Evolutionary conservation across 2,888 invertebrate species (phyloP).

Genomic region (Eupithecia tripunctaria): DNA sequence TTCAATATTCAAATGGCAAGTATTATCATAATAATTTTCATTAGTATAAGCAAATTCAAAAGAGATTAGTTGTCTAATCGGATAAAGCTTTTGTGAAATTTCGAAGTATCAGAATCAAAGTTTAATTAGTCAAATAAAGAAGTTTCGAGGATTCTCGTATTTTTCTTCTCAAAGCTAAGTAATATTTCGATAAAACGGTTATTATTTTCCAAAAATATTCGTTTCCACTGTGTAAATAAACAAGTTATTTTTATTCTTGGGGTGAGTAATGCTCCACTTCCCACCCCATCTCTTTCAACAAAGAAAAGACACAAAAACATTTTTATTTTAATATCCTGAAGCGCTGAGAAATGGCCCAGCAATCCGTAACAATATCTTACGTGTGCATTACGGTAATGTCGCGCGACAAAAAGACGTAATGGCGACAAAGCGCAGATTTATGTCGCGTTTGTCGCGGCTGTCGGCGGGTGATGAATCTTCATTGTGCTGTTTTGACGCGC

Average conservation of each 20-base stretch:
- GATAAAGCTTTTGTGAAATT: background rate
- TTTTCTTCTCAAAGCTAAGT: background rate
- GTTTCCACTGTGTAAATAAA: constrained; percentile 12
- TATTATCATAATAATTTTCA: background rate
- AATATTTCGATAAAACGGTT: background rate
- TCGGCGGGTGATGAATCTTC: constrained; percentile 28
- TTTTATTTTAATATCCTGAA: constrained; percentile 38
- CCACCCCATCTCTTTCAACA: constrained; percentile 38
- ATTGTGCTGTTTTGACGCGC: constrained; percentile 26
- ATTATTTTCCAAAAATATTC: background rate
- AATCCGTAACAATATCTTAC: constrained; percentile 62
- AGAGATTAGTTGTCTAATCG: background rate
- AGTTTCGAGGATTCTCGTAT: background rate
- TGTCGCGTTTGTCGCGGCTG: constrained; percentile 40
- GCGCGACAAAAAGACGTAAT: constrained; percentile 62
- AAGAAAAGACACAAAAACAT: constrained; percentile 35
- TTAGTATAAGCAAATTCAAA: background rate
- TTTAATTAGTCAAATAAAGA: background rate
- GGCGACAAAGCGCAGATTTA: constrained; percentile 59
- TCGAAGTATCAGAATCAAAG: background rate
- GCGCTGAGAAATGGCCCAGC: constrained; percentile 51
- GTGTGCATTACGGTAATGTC: constrained; percentile 55
- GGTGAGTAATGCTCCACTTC: constrained; percentile 31
- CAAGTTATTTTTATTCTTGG: constrained; percentile 18
- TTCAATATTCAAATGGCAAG: background rate